Base-by-base conservation (phyloP, 2,113 vertebrate species). In the Callionymus lyra region DNA sequence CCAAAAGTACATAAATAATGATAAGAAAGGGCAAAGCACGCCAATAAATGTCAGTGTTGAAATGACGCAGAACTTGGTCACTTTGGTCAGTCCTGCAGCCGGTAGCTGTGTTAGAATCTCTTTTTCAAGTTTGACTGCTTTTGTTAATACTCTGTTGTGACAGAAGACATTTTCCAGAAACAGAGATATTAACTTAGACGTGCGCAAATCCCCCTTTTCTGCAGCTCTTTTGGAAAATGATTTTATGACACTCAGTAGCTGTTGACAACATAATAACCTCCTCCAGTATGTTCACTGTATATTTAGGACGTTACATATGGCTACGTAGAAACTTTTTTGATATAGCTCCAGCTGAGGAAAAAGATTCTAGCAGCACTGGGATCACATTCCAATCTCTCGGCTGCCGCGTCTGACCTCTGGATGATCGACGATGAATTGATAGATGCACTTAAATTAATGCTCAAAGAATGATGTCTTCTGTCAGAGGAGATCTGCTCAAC, bases 21-120 rank as follows among this genome's bases (percentile, higher is more conserved):
- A 77, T 82, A 70, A 72, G 11, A 40, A 47, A 50, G 65, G 63
- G 52, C 63, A 75, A 75, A 68, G 59, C 60, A 27, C 10, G 44
- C 59, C 72, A 60, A 74, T 80, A 74, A 80, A 80, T 58, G 76
- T 80, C 82, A 78, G 3, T 17, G 52, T 6, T 75, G 82, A 81
- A 67, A 68, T 47, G 81, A 75, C 43, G 4, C 80, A 82, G 82
- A 76, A n/a, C n/a, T n/a, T n/a, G n/a, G n/a, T n/a, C n/a, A n/a
- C n/a, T n/a, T n/a, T n/a, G n/a, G n/a, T n/a, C n/a, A n/a, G n/a
- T n/a, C n/a, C n/a, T n/a, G n/a, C n/a, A n/a, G n/a, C n/a, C n/a
- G n/a, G n/a, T n/a, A n/a, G n/a, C n/a, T n/a, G n/a, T n/a, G n/a
- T n/a, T n/a, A n/a, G n/a, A n/a, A n/a, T n/a, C n/a, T n/a, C n/a